Base-by-base conservation (phyloP, 2,113 vertebrate species). In the Bufo gargarizans region DNA sequence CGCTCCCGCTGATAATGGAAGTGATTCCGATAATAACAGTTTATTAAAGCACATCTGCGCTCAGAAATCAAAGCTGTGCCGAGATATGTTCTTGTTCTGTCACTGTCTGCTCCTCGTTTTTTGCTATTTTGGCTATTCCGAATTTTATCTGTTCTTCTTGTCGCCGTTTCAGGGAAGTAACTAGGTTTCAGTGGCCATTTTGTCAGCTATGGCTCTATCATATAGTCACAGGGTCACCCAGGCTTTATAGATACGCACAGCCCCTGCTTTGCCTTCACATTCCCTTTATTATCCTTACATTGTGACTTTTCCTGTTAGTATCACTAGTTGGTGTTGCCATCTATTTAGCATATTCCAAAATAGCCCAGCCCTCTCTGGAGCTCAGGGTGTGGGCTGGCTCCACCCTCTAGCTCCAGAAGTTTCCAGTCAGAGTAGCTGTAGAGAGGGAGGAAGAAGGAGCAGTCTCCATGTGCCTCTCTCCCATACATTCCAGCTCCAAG, bases 41-140 rank as follows among this genome's bases (percentile, higher is more conserved):
- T 76, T 76, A 76, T 76, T 49, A 76, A 76, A 49, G 47, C 72
- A 76, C 45, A 76, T 49, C 71, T 71, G 67, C 67, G 43, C n/a
- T 71, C 11, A 71, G 14, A 71, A 71, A 71, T 6, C 10, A 9
- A 71, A 33, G 22, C 22, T 22, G 16, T 69, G 65, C 65, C 11
- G 22, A 16, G 69, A 72, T 43, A 33, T 43, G 20, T 1, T 45
- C 69, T 45, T 72, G 22, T 72, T 72, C 12, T 43, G n/a, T 45
- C 69, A 16, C 69, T 45, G 69, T 16, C 3, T 45, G 12, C 69
- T 47, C 1, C 43, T 47, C 47, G 14, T 17, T 74, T 74, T 14
- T 74, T 9, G 14, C 13, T 74, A 7, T 74, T 1, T 17, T 43
- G 17, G 13, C 11, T 45, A 4, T 22, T 22, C 10, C 69, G 43